Conservation (phyloP, 2,888 invertebrate species). For the Stictocephala bisonia region DNA sequence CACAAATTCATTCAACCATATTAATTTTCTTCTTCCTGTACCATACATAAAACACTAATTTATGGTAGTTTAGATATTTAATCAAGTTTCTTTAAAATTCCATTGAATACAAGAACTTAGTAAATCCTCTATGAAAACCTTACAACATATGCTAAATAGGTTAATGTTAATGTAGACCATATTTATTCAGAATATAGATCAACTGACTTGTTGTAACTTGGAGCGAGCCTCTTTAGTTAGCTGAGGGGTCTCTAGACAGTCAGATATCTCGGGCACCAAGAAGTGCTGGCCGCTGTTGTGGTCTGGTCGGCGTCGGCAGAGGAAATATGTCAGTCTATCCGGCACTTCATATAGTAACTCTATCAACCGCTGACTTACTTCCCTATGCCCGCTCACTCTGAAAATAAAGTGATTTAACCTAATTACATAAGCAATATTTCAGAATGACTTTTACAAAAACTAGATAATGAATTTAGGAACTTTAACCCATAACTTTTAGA, state of each 20-base stretch:
- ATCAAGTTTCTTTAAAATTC: no score
- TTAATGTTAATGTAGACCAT: constrained; percentile 21
- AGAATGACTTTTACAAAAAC: background rate
- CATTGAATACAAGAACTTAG: no score
- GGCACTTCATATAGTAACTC: constrained; percentile 95
- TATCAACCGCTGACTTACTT: constrained; percentile 82
- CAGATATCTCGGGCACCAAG: constrained; percentile 81
- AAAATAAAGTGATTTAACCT: no score
- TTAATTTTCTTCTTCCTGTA: no score
- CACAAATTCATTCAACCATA: no score
- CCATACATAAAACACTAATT: no score
- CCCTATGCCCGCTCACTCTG: constrained; percentile 76
- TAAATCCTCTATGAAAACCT: no score
- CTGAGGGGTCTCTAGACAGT: constrained; percentile 79
- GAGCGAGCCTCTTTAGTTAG: constrained; percentile 80
- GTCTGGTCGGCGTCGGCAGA: constrained; percentile 89
- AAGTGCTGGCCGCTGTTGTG: constrained; percentile 86
- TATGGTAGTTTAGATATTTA: no score
- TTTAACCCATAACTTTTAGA: background rate
- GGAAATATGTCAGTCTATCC: constrained; percentile 89
- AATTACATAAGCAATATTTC: background rate
- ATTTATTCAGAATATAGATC: background rate
- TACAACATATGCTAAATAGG: no score
- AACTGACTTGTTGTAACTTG: constrained; percentile 81
- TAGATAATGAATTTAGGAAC: background rate